Conservation (phyloP, 2,113 vertebrate species). For the Gobiocypris rarus region DNA sequence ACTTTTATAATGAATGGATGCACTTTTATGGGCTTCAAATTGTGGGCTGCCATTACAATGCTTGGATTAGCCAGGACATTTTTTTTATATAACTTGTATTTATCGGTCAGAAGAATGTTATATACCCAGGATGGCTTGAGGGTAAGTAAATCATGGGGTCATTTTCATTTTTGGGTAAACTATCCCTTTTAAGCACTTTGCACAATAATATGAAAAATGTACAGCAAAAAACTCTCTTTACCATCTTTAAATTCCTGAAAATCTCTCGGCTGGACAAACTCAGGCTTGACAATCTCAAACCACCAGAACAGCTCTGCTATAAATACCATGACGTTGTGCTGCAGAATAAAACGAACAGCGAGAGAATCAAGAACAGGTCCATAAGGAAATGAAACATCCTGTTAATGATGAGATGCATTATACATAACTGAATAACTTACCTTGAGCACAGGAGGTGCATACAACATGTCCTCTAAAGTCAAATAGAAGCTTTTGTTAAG, state of each 20-base stretch:
- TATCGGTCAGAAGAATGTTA: too few species aligned
- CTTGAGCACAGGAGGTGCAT: conserved; percentile 90
- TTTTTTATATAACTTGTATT: too few species aligned
- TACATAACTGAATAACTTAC: conserved; percentile 67
- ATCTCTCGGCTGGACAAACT: conserved; percentile 92
- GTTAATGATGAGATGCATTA: not conserved
- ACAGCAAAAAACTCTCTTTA: conserved; percentile 59
- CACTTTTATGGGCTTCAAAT: too few species aligned
- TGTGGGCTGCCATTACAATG: too few species aligned
- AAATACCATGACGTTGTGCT: conserved; percentile 94
- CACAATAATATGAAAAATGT: not conserved
- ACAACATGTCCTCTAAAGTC: conserved; percentile 91
- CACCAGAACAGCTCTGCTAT: conserved; percentile 98
- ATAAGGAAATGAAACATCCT: not conserved
- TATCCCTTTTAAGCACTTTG: not conserved
- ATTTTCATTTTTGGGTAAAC: too few species aligned
- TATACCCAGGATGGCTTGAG: too few species aligned
- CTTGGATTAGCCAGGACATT: too few species aligned
- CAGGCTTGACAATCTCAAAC: conserved; percentile 94
- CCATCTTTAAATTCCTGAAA: conserved; percentile 90
- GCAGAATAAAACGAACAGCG: conserved; percentile 9
- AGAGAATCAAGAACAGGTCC: not conserved
- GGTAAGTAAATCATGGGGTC: too few species aligned
- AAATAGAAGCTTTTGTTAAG: conserved; percentile 92
- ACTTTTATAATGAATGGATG: too few species aligned